A percentile compares a stretch with the other conserved stretches of the same genome.
These are phyloP conservation scores for Trilocha varians DNA, from an alignment of 2,888 invertebrate species.

Conservation along the genomic window DNA sequence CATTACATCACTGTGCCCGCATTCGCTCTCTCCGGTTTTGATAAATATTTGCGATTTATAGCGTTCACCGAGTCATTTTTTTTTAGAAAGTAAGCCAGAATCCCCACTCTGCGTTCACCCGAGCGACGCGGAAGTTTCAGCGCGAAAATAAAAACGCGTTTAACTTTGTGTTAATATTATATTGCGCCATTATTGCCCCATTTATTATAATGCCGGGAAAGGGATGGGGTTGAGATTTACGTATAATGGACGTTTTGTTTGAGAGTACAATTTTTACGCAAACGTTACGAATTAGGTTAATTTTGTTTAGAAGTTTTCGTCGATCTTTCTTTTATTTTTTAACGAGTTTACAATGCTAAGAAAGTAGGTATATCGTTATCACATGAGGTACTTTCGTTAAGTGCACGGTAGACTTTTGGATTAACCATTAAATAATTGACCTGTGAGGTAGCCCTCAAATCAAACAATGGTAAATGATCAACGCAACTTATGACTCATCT, in stretches of 20 bases:
- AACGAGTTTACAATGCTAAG: conserved; percentile 8
- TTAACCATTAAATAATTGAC: no score
- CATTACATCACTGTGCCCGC: conserved; percentile 29
- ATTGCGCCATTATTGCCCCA: conserved; percentile 71
- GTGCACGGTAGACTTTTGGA: no score
- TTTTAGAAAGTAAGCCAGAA: conserved; percentile 52
- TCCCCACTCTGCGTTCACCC: conserved; percentile 41
- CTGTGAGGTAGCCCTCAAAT: no score
- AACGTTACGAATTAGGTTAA: conserved; percentile 49
- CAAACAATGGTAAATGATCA: no score
- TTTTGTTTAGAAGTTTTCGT: conserved; percentile 47
- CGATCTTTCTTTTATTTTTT: conserved; percentile 5
- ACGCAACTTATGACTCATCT: no score
- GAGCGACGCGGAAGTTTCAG: conserved; percentile 54
- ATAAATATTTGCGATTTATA: conserved; percentile 68
- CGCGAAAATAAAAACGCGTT: conserved; percentile 69
- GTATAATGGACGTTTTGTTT: conserved; percentile 71
- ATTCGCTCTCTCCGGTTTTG: conserved; percentile 39
- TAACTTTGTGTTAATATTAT: conserved; percentile 74
- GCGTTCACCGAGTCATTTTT: conserved; percentile 55
- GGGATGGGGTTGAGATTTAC: conserved; percentile 64
- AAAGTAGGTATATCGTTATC: no score
- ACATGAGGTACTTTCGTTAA: no score
- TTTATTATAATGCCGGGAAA: conserved; percentile 69
- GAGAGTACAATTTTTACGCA: conserved; percentile 52